These are phyloP conservation scores for Pomatorhinus ruficollis DNA, from an alignment of 2,113 vertebrate genomes.

Conservation along the genomic window DNA sequence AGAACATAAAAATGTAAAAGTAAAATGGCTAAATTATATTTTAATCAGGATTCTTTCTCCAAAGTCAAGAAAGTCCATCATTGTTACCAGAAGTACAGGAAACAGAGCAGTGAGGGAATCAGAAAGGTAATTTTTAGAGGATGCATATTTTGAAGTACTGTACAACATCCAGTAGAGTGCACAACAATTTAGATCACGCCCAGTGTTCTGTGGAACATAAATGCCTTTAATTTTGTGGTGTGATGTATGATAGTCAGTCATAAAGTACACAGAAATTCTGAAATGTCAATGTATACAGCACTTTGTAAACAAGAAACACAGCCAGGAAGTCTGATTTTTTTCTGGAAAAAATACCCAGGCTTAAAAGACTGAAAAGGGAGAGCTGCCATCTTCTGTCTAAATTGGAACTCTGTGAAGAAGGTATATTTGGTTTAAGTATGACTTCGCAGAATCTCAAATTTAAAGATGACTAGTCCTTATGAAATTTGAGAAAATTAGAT, in stretches of 20 bases:
- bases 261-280: conserved; percentile 64
- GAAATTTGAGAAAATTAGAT: not conserved
- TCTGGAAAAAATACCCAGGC: conserved; percentile 47
- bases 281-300: conserved; percentile 70
- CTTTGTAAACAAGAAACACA: conserved; percentile 70
- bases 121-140: conserved; percentile 31
- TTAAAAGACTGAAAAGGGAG: conserved; percentile 47
- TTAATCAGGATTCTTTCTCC: conserved; percentile 26
- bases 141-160: not conserved
- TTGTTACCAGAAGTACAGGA: conserved; percentile 16
- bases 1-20: conserved; percentile 37
- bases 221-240: conserved; percentile 59
- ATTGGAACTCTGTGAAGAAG: not conserved
- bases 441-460: not conserved
- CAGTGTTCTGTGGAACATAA: conserved; percentile 45
- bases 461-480: not conserved
- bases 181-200: not conserved
- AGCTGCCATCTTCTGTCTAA: conserved; percentile 58
- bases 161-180: not conserved
- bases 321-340: conserved; percentile 58
- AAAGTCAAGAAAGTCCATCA: conserved; percentile 50
- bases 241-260: conserved; percentile 53
- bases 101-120: conserved; percentile 26
- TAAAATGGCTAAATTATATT: conserved; percentile 45
- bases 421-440: conserved; percentile 26